Evolutionary conservation across 1,140 invertebrate genomes (phyloP), one percentile per base, ranked within the genome.

Genomic region (Chrysopa pallens): DNA sequence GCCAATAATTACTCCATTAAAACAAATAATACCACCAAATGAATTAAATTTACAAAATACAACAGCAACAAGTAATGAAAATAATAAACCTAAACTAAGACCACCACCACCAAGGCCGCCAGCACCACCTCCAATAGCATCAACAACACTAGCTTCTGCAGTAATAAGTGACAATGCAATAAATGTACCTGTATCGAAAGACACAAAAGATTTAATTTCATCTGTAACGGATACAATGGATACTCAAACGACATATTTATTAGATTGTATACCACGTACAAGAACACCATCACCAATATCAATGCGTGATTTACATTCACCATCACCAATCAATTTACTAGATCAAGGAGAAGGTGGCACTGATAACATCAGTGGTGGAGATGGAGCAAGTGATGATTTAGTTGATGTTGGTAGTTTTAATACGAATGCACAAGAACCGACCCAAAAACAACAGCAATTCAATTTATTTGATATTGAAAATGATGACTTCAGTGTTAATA

Each of bases 161-260:
- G 28, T 43, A 0, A 17, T 23, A 23, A 23, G 17, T 23, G 17
- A 23, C 17, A 23, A 5, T 23, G 17, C 17, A 23, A 23, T 23
- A 23, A 23, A 23, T 23, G 17, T 23, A 29, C 69, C 72, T 12
- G 70, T 74, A 11, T 68, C 74, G 4, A 74, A 78, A 39, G 78
- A 84, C 55, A 89, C 85, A 1, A 82, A 89, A 68, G 81, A 89
- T 54, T 64, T 91, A 2, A 79, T 90, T 17, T 68, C 83, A 38
- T 84, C 80, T 9, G 84, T 91, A 0, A 88, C 86, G 15, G 85
- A 82, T 6, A 83, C 83, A 36, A 78, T 91, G 80, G 84, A 90
- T 55, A 82, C 85, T 23, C 84, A 84, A 1, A 88, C 84, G 42
- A 80, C 82, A 13, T 78, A 85, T 57, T 63, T 91, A 38, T 54